These are phyloP conservation scores for Aphaenogaster ashmeadi DNA, from an alignment of 1,140 invertebrate species.

Conservation along the genomic window DNA sequence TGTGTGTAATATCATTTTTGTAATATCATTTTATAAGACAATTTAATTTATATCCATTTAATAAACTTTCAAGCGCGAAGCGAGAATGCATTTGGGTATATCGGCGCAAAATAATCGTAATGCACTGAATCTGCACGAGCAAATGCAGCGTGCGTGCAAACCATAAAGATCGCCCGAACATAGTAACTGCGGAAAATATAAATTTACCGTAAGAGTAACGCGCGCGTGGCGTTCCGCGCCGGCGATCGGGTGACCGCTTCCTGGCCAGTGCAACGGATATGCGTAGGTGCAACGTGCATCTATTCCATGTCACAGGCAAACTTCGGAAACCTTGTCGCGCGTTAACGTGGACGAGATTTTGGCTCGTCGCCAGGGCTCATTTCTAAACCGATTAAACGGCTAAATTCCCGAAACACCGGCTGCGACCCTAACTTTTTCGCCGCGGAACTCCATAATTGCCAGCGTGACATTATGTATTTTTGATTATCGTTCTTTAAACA, in stretches of 20 bases:
- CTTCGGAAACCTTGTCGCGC: constrained; percentile 8
- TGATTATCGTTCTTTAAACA: background rate
- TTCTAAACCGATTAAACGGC: constrained; percentile 39
- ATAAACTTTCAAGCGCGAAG: background rate
- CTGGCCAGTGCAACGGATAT: constrained; percentile 51
- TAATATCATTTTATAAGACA: background rate
- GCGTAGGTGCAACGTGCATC: constrained; percentile 56
- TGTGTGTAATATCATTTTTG: background rate
- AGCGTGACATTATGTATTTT: background rate
- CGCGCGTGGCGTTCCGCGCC: constrained; percentile 26
- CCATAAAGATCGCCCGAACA: background rate
- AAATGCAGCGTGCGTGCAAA: background rate
- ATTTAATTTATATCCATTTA: background rate
- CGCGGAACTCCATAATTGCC: background rate
- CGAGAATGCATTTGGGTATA: background rate
- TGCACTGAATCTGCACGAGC: background rate
- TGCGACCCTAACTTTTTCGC: background rate
- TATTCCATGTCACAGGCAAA: constrained; percentile 23
- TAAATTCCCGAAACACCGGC: constrained; percentile 1
- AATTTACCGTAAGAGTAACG: constrained; percentile 50
- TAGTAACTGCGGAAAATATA: constrained; percentile 47
- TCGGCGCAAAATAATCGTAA: background rate
- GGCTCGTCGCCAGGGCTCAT: constrained; percentile 19
- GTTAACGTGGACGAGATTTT: constrained; percentile 21
- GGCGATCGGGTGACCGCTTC: constrained; percentile 15